Base-by-base conservation (phyloP, 2,888 invertebrate species). In the Tetragonula carbonaria region DNA sequence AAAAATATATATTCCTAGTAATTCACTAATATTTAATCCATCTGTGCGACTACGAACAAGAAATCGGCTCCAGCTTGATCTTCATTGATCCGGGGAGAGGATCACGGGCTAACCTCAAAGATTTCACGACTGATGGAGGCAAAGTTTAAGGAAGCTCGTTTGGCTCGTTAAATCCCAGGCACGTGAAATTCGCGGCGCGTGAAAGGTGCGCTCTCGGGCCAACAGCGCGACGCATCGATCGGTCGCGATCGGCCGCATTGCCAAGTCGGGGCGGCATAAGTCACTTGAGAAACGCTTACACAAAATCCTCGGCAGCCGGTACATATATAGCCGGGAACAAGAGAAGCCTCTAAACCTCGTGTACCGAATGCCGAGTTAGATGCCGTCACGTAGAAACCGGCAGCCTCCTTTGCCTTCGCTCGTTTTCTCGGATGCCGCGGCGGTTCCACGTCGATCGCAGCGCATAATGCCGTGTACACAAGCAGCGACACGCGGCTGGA, bases 301-400 rank as follows among this genome's bases (percentile, higher is more conserved):
- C 81, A 83, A 88, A 89, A 89, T 89, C 87, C 81, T 86, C 84
- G 73, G 84, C 84, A 90, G 78, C 84, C 84, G 53, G 82, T 88
- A 88, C 80, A 84, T 90, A 86, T 85, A 87, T 85, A 88, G 85
- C 77, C 71, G 86, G 74, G 79, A 76, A 73, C 73, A 86, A 77
- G 74, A 74, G 80, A 78, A 80, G 78, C 80, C 78, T 84, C 80
- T 80, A 77, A 80, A 85, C 80, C 85, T 78, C 87, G 82, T 84
- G 84, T 80, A 90, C 89, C 87, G 87, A 91, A 91, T 91, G 89
- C 88, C 87, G 81, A 88, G 88, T 88, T 89, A 89, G 91, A 93
- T 93, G 88, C 93, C 92, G 82, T 93, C 93, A 92, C 92, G 91
- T 92, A 91, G 84, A 89, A 87, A 86, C 87, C 87, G 82, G 88